Conservation (phyloP, 2,113 vertebrate genomes). For the Lophura nycthemera region DNA sequence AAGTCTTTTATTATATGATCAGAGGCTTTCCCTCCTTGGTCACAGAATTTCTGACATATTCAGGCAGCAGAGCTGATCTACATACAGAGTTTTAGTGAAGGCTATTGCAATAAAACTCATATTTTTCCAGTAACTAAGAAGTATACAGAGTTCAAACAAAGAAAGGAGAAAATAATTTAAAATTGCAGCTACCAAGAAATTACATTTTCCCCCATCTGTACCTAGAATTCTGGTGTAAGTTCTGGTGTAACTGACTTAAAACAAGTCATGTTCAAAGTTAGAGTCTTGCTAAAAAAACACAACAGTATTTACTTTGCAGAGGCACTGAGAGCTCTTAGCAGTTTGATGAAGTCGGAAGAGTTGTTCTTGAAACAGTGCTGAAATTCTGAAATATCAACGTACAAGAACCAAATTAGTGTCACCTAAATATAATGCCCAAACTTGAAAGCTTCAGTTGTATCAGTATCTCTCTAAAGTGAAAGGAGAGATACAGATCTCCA, state of each 20-base stretch:
- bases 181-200: not conserved
- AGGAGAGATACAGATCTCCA: not conserved
- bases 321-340: not conserved
- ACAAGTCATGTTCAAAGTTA: not conserved
- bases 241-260: not conserved
- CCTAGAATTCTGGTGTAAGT: not conserved
- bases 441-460: not conserved
- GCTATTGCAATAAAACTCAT: not conserved
- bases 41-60: not conserved
- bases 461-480: not conserved
- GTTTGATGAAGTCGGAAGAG: fast-evolving
- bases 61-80: not conserved
- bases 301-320: not conserved
- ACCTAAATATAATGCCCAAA: not conserved
- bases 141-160: not conserved
- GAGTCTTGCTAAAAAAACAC: not conserved
- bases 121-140: not conserved
- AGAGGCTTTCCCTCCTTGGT: not conserved
- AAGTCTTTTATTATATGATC: not conserved
- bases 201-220: not conserved
- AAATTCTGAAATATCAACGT: not conserved
- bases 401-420: not conserved
- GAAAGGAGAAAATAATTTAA: not conserved
- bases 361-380: not conserved
- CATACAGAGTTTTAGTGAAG: fast-evolving